Percentiles rank a stretch among this genome's conserved stretches.
Conservation (phyloP, 2,888 invertebrate species). For the Melangyna quadrimaculata region DNA sequence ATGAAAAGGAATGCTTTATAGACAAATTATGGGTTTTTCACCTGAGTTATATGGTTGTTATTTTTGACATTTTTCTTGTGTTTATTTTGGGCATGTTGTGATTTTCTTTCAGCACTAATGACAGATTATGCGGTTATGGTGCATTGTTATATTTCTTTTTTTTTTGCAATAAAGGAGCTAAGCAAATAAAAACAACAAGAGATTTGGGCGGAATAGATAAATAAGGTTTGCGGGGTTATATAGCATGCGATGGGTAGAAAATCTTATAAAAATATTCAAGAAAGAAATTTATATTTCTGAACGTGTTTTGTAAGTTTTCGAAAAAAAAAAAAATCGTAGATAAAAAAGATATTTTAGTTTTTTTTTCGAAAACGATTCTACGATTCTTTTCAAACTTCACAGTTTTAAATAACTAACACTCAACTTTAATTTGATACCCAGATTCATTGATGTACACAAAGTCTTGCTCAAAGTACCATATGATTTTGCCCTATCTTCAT, state of each 20-base stretch:
- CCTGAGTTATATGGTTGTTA: conserved; percentile 25
- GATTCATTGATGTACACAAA: too few relatives aligned
- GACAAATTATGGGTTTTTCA: conserved; percentile 2
- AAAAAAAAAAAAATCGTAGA: too few relatives aligned
- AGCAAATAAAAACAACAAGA: conserved; percentile 27
- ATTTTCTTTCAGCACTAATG: conserved; percentile 33
- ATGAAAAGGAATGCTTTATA: conserved; percentile 11
- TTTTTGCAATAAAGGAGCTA: not conserved
- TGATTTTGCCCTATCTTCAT: too few relatives aligned
- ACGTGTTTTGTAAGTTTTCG: too few relatives aligned
- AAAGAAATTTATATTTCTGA: not conserved
- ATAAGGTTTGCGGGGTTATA: not conserved
- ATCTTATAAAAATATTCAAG: not conserved
- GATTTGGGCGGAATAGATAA: not conserved
- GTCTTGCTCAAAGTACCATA: too few relatives aligned
- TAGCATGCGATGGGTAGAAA: too few relatives aligned
- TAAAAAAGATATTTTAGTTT: too few relatives aligned
- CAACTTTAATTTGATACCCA: too few relatives aligned
- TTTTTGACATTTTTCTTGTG: conserved; percentile 42
- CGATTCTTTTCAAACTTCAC: too few relatives aligned
- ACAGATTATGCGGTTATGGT: conserved; percentile 45
- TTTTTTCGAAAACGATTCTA: too few relatives aligned
- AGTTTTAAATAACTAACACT: too few relatives aligned
- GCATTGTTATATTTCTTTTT: conserved; percentile 7
- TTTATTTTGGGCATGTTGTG: conserved; percentile 46